These are phyloP conservation scores for Odontocolon sp. DNA, from an alignment of 2,888 invertebrate species.

Conservation along the genomic window DNA sequence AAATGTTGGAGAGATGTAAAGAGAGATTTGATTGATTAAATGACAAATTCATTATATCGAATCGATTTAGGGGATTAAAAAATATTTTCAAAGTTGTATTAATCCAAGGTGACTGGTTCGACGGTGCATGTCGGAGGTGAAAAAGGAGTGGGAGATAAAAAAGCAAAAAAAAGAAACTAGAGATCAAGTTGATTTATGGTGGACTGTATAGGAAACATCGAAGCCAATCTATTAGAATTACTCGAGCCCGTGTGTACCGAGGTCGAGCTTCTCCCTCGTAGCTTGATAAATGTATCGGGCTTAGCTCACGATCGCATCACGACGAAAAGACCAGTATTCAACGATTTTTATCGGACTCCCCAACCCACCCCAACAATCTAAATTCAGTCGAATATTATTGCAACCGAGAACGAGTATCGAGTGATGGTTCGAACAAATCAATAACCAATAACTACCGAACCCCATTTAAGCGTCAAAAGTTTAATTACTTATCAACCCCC, in stretches of 20 bases:
- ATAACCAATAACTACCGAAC: neutral
- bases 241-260: slow-evolving; percentile 60
- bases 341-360: slow-evolving; percentile 6
- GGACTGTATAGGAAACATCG: slow-evolving; percentile 62
- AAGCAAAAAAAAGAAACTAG: slow-evolving; percentile 19
- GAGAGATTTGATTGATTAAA: neutral
- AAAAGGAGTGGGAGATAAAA: slow-evolving; percentile 36
- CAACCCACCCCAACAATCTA: neutral
- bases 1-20: too few species aligned
- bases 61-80: neutral
- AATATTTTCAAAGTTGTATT: slow-evolving; percentile 11
- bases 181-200: slow-evolving; percentile 59
- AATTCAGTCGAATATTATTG: neutral
- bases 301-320: slow-evolving; percentile 12
- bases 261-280: slow-evolving; percentile 33
- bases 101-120: slow-evolving; percentile 23
- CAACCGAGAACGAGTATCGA: neutral
- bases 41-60: neutral
- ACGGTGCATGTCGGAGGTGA: neutral
- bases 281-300: slow-evolving; percentile 52
- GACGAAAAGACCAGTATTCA: neutral
- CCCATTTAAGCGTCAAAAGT: neutral
- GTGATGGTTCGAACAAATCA: neutral
- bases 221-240: slow-evolving; percentile 73
- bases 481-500: slow-evolving; percentile 2